Conservation (phyloP, 2,797 vertebrate genomes). For the Artibeus jamaicensis region DNA sequence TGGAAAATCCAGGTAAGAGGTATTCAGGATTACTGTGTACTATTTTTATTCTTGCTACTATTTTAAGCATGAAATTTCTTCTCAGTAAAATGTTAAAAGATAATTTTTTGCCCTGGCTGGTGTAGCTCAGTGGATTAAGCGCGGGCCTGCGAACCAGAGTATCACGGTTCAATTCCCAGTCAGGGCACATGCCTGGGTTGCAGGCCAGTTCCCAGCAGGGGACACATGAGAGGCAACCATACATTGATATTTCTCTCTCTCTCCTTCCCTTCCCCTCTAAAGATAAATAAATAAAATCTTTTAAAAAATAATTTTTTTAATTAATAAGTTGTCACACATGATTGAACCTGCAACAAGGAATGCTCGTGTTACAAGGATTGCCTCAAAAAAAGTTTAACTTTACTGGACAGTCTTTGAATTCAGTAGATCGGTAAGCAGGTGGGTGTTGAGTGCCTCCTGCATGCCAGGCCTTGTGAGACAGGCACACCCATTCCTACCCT, state of each 20-base stretch:
- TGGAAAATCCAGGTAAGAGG: neutral
- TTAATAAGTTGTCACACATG: neutral
- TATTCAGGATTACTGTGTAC: neutral
- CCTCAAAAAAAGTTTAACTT: neutral
- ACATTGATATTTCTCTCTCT: no score
- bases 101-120: no score
- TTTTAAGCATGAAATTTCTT: slow-evolving; percentile 27
- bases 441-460: neutral
- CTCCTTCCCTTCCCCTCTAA: no score
- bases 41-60: slow-evolving; percentile 2
- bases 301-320: neutral
- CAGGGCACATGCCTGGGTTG: no score
- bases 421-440: neutral
- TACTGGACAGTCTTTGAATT: neutral
- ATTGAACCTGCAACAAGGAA: neutral
- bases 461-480: neutral
- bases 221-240: no score
- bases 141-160: no score
- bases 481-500: neutral
- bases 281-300: no score
- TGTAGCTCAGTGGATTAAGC: no score
- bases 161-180: no score
- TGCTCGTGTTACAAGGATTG: neutral
- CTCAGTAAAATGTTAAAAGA: slow-evolving; percentile 2
- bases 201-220: no score